These are phyloP conservation scores for Typhlomys cinereus DNA, from an alignment of 2,113 vertebrate genomes.

Conservation along the genomic window DNA sequence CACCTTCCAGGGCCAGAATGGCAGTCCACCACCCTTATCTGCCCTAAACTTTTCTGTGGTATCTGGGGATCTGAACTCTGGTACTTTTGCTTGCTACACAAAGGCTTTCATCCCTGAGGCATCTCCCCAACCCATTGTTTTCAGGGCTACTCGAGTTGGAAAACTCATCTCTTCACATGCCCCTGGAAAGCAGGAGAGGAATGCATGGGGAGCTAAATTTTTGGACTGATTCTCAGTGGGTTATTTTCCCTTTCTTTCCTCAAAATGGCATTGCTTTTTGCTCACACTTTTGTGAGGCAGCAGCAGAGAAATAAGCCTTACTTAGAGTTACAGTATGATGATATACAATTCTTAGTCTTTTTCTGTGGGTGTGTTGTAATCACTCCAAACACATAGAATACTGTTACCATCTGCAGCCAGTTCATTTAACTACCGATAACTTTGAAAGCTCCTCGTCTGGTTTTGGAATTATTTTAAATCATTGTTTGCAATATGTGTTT, in stretches of 20 bases:
- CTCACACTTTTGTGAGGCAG: background rate
- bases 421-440: background rate
- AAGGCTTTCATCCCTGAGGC: too few relatives aligned
- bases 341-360: background rate
- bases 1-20: too few relatives aligned
- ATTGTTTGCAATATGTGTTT: background rate
- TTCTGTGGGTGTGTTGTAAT: rapidly evolving
- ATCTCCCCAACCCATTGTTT: background rate
- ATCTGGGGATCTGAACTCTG: too few relatives aligned
- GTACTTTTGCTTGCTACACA: too few relatives aligned
- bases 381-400: background rate
- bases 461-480: background rate
- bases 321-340: background rate
- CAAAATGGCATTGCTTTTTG: background rate
- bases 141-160: background rate
- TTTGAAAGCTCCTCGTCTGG: background rate
- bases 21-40: too few relatives aligned
- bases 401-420: background rate
- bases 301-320: background rate
- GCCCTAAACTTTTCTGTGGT: too few relatives aligned
- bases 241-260: background rate
- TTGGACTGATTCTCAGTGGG: background rate
- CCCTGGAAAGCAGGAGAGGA: background rate
- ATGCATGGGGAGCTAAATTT: background rate
- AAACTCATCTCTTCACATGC: background rate